A percentile compares a stretch with the other conserved stretches of the same genome.
Evolutionary conservation across 2,888 invertebrate genomes (phyloP).

Genomic region (Rhimphoctona megacephalus): DNA sequence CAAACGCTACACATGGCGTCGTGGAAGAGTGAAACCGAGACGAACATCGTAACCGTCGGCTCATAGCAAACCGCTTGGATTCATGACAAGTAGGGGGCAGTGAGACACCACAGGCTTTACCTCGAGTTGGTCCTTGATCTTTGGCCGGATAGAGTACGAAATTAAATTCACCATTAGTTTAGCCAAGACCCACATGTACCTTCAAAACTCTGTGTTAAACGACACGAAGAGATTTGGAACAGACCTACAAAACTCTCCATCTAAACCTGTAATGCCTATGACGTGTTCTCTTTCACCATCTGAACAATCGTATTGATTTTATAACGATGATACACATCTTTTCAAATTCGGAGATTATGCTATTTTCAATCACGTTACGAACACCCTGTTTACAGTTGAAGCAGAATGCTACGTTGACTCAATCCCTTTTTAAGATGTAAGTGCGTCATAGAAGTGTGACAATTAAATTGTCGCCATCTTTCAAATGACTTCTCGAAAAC

Average conservation of each 20-base stretch:
- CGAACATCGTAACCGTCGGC: conserved; percentile 45
- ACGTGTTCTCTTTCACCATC: not conserved
- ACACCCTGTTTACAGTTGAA: conserved; percentile 11
- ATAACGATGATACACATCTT: not conserved
- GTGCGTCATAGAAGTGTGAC: conserved; percentile 20
- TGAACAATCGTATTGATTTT: not conserved
- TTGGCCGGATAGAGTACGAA: conserved; percentile 47
- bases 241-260: not conserved
- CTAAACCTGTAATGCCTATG: not conserved
- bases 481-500: conserved; percentile 76
- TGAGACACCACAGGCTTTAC: conserved; percentile 43
- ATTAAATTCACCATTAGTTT: conserved; percentile 48
- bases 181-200: conserved; percentile 37
- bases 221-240: conserved; percentile 10
- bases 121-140: conserved; percentile 51
- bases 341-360: not conserved
- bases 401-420: conserved; percentile 19
- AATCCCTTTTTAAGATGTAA: not conserved
- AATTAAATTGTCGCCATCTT: conserved; percentile 74
- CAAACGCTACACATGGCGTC: conserved; percentile 43
- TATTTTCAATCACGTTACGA: not conserved
- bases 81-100: conserved; percentile 35
- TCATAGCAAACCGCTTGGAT: conserved; percentile 57
- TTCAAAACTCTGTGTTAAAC: conserved; percentile 36
- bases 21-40: conserved; percentile 26